phyloP scores from a whole-genome alignment of 2,113 vertebrate species.

The Ageneiosus marmoratus region DNA sequence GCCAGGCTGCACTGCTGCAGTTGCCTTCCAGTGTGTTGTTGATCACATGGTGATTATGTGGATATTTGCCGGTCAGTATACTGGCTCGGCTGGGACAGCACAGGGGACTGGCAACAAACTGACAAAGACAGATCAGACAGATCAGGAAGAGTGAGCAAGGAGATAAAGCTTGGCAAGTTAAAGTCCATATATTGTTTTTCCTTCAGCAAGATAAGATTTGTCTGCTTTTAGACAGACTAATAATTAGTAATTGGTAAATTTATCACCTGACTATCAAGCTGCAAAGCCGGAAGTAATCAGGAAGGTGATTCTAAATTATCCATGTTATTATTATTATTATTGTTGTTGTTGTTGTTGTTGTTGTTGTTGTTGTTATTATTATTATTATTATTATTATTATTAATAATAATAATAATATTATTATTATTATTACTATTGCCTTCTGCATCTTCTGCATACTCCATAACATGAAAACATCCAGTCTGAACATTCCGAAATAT shows the following conservation, averaged over 20 bases:
- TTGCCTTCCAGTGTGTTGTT: constrained; percentile 97
- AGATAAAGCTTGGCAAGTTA: background rate
- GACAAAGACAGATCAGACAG: background rate
- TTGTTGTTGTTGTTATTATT: too few relatives aligned
- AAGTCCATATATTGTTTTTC: background rate
- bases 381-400: too few relatives aligned
- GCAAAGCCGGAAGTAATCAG: background rate
- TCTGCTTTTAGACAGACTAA: background rate
- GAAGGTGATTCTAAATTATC: background rate
- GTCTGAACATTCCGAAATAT: constrained; percentile 73
- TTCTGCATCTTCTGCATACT: background rate
- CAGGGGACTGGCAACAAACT: constrained; percentile 96
- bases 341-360: too few relatives aligned
- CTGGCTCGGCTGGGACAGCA: constrained; percentile 97
- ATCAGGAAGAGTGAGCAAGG: background rate
- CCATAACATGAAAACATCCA: background rate
- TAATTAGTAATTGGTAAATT: background rate
- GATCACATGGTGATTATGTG: constrained; percentile 94
- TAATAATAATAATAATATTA: too few relatives aligned
- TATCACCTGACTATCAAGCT: background rate
- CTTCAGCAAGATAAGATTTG: background rate
- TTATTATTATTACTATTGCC: background rate
- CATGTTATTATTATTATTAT: too few relatives aligned
- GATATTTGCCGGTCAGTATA: constrained; percentile 95
- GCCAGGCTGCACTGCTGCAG: constrained; percentile 93